Evolutionary conservation across 1,140 invertebrate genomes (phyloP).

Genomic region (Drosophila chauvacae): DNA sequence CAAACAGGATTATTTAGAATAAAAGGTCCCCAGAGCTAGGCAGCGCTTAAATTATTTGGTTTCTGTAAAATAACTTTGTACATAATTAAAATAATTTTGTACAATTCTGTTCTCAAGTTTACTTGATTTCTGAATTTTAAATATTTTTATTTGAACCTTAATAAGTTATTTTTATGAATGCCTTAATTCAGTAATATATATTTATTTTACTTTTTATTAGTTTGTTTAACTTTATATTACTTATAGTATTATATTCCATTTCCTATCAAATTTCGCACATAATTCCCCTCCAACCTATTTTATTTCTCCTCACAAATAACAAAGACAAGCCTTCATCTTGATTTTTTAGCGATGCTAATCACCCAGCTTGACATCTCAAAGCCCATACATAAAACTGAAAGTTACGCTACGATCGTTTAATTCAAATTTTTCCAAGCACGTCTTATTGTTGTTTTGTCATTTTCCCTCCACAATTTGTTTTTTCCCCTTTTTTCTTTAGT

Average conservation of each 20-base stretch:
- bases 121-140: too few relatives aligned
- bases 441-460: conserved; percentile 34
- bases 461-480: conserved; percentile 5
- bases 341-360: conserved; percentile 31
- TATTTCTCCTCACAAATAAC: neutral
- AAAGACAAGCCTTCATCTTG: conserved; percentile 39
- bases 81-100: too few relatives aligned
- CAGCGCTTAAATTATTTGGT: too few relatives aligned
- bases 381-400: conserved; percentile 52
- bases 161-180: too few relatives aligned
- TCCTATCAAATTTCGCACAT: neutral
- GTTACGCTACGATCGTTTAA: conserved; percentile 9
- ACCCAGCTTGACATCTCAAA: conserved; percentile 49
- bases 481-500: neutral
- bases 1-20: too few relatives aligned
- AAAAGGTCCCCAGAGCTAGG: too few relatives aligned
- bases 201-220: neutral
- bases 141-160: too few relatives aligned
- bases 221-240: too few relatives aligned
- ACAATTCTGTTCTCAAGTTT: too few relatives aligned
- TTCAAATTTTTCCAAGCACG: conserved; percentile 32
- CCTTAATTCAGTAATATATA: neutral
- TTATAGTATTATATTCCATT: too few relatives aligned
- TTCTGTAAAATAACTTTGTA: too few relatives aligned
- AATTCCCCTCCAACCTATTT: neutral